Evolutionary conservation across 2,888 invertebrate species (phyloP).

Genomic region (Agapetus fuscipes): DNA sequence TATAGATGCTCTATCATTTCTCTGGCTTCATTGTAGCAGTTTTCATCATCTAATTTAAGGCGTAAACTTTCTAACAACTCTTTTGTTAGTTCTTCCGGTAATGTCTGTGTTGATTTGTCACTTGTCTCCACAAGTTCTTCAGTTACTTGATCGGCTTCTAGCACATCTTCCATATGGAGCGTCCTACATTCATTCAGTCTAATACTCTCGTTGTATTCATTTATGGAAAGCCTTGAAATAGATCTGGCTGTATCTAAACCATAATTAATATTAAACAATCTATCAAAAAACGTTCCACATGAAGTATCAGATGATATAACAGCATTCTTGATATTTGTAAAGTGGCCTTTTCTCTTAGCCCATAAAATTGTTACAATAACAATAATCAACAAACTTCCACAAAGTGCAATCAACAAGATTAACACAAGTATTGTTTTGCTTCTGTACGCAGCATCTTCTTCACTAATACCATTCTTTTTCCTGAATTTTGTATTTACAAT

Average conservation of each 20-base stretch:
- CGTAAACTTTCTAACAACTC: slow-evolving; percentile 60
- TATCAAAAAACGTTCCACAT: slow-evolving; percentile 33
- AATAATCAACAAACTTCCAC: slow-evolving; percentile 43
- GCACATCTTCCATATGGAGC: slow-evolving; percentile 35
- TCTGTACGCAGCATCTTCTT: slow-evolving; percentile 23
- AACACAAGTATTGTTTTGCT: slow-evolving; percentile 40
- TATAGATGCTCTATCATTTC: slow-evolving; percentile 70
- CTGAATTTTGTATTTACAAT: slow-evolving; percentile 41
- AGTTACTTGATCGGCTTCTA: slow-evolving; percentile 30
- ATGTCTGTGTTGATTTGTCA: slow-evolving; percentile 58
- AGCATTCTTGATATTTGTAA: slow-evolving; percentile 35
- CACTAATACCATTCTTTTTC: slow-evolving; percentile 27
- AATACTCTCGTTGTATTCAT: slow-evolving; percentile 54
- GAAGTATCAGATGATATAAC: slow-evolving; percentile 34
- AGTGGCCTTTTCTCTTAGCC: slow-evolving; percentile 48
- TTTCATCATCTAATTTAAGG: slow-evolving; percentile 60
- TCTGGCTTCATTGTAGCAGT: slow-evolving; percentile 61
- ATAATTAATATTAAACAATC: slow-evolving; percentile 38
- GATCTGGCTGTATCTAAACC: slow-evolving; percentile 50
- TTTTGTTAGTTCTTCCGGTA: slow-evolving; percentile 65
- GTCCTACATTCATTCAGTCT: slow-evolving; percentile 47
- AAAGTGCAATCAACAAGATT: slow-evolving; percentile 43
- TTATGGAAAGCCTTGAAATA: slow-evolving; percentile 49
- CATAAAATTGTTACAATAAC: slow-evolving; percentile 47
- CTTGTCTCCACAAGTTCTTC: slow-evolving; percentile 34